Evolutionary conservation across 1,140 invertebrate species (phyloP).

Genomic region (Meloidogyne hapla): DNA sequence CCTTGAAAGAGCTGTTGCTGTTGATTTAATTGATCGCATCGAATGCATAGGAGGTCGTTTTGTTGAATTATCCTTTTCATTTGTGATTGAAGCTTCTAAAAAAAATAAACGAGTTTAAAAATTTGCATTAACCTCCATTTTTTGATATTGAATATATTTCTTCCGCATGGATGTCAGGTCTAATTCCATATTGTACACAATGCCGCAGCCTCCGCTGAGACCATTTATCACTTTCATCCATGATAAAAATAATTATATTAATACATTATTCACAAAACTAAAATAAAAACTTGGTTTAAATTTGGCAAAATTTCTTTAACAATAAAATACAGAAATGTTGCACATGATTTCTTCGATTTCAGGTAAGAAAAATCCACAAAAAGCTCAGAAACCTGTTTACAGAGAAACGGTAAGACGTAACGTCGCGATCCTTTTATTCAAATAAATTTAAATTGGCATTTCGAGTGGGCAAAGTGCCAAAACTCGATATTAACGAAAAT

Average conservation of each 20-base stretch:
- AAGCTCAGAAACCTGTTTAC: too few relatives aligned
- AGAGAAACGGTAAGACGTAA: too few relatives aligned
- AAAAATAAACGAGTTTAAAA: slow-evolving; percentile 17
- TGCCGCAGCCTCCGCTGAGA: slow-evolving; percentile 29
- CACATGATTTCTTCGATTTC: too few relatives aligned
- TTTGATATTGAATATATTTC: slow-evolving; percentile 14
- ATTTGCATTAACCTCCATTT: neutral
- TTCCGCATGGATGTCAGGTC: slow-evolving; percentile 14
- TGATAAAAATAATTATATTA: neutral
- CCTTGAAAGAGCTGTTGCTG: neutral
- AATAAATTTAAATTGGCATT: too few relatives aligned
- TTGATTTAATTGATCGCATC: slow-evolving; percentile 7
- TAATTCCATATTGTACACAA: slow-evolving; percentile 33
- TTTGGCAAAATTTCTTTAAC: too few relatives aligned
- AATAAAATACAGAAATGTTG: too few relatives aligned
- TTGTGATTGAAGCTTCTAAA: neutral
- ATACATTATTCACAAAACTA: too few relatives aligned
- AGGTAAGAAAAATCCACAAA: too few relatives aligned
- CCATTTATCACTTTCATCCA: slow-evolving; percentile 35
- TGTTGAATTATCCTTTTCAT: neutral
- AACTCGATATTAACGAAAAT: too few relatives aligned
- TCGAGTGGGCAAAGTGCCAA: too few relatives aligned
- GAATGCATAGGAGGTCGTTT: neutral
- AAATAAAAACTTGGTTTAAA: too few relatives aligned
- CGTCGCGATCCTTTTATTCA: too few relatives aligned